These are phyloP conservation scores for Pithys albifrons DNA, from an alignment of 2,113 vertebrate species.

Conservation along the genomic window DNA sequence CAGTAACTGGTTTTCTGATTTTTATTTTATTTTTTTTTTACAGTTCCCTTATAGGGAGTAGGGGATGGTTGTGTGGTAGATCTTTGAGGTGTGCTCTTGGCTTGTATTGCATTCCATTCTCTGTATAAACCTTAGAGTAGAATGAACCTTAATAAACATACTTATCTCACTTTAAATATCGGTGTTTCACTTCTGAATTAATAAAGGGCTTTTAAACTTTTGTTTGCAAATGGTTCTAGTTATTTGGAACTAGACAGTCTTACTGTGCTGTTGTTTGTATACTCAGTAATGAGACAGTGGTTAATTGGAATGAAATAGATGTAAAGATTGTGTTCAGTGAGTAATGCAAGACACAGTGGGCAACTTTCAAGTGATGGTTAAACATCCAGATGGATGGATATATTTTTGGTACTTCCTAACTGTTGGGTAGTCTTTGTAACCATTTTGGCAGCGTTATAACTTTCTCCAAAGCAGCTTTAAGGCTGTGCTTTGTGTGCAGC, in stretches of 20 bases:
- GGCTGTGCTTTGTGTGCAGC: background rate
- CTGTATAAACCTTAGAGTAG: conserved; percentile 70
- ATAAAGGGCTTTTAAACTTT: conserved; percentile 60
- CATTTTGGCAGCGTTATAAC: background rate
- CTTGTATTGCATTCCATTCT: conserved; percentile 72
- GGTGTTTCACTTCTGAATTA: conserved; percentile 65
- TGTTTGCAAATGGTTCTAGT: conserved; percentile 19
- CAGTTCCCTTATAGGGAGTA: conserved; percentile 67
- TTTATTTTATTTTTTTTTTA: conserved; percentile 8
- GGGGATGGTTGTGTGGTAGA: conserved; percentile 61
- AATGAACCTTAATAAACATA: conserved; percentile 66
- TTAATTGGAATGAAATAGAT: background rate
- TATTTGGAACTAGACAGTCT: background rate
- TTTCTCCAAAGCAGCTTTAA: background rate
- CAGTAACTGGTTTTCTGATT: conserved; percentile 51
- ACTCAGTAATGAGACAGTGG: background rate
- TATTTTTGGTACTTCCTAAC: background rate
- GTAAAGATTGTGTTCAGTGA: background rate
- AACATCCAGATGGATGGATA: background rate
- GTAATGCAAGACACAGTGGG: background rate
- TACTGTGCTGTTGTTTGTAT: background rate
- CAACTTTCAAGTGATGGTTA: background rate
- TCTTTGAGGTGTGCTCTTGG: conserved; percentile 62
- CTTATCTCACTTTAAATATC: conserved; percentile 63
- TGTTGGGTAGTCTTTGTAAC: background rate